Percentiles rank a stretch among this genome's conserved stretches.
Conservation (phyloP, 2,888 invertebrate genomes). For the Xestia c-nigrum region DNA sequence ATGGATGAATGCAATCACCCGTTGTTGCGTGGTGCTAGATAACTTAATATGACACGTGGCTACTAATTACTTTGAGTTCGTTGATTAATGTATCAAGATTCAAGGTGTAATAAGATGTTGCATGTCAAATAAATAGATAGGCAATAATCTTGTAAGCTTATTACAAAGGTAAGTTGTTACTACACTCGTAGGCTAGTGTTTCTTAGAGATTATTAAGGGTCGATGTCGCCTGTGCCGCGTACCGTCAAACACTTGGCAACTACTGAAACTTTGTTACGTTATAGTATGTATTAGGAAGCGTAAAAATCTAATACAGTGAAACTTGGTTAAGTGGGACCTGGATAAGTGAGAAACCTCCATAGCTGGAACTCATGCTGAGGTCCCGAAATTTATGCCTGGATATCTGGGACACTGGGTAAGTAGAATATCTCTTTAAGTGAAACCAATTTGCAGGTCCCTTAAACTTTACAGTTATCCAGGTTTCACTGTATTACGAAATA, state of each 20-base stretch:
- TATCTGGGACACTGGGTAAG: too few relatives aligned
- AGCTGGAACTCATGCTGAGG: too few relatives aligned
- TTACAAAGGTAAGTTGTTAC: neutral
- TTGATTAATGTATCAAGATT: slow-evolving; percentile 32
- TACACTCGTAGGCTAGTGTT: neutral
- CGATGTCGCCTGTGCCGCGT: neutral
- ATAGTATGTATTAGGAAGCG: neutral
- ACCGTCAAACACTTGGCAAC: neutral
- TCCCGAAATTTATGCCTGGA: too few relatives aligned
- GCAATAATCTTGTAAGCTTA: neutral
- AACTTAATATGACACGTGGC: slow-evolving; percentile 54
- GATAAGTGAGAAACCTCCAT: too few relatives aligned
- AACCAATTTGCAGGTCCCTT: too few relatives aligned
- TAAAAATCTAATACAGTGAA: neutral
- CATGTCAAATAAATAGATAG: slow-evolving; percentile 6
- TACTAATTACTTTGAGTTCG: slow-evolving; percentile 43
- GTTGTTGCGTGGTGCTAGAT: slow-evolving; percentile 69
- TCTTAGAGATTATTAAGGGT: neutral
- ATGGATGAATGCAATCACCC: slow-evolving; percentile 78
- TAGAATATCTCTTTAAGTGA: too few relatives aligned
- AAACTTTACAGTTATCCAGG: too few relatives aligned
- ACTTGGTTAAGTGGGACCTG: too few relatives aligned
- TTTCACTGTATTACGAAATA: neutral
- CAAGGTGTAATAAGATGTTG: slow-evolving; percentile 23
- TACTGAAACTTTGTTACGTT: neutral